Evolutionary conservation across 2,113 vertebrate species (phyloP).

Genomic region (Abramis brama): DNA sequence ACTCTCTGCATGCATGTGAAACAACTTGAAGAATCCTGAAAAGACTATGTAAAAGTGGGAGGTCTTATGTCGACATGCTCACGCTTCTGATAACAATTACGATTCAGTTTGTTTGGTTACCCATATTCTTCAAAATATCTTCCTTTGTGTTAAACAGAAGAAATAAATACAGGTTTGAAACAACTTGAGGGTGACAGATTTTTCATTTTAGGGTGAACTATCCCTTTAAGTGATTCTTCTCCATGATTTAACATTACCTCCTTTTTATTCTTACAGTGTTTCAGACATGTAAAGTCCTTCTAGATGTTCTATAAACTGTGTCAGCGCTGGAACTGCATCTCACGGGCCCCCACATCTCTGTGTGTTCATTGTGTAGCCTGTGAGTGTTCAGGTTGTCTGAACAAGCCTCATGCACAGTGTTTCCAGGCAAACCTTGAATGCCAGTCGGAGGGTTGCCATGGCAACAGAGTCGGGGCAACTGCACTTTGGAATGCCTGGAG

Average conservation of each 20-base stretch:
- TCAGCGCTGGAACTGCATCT: not conserved
- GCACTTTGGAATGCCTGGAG: constrained; percentile 22
- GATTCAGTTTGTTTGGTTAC: not conserved
- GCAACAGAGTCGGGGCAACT: constrained; percentile 36
- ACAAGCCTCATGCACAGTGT: not conserved
- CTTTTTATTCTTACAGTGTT: not conserved
- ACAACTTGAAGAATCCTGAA: not conserved
- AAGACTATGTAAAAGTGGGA: too few relatives aligned
- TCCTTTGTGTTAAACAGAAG: not conserved
- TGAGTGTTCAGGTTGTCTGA: not conserved
- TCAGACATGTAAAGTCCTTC: not conserved
- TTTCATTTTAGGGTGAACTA: not conserved
- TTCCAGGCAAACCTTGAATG: constrained; percentile 34
- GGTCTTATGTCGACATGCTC: too few relatives aligned
- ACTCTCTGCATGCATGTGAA: too few relatives aligned
- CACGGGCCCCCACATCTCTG: not conserved
- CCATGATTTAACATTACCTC: not conserved
- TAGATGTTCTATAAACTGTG: not conserved
- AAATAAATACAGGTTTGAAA: not conserved
- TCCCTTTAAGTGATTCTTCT: not conserved
- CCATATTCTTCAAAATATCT: not conserved
- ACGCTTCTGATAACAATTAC: too few relatives aligned
- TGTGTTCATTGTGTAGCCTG: not conserved
- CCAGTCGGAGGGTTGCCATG: constrained; percentile 44
- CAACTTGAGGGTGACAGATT: not conserved